A percentile compares a stretch with the other conserved stretches of the same genome.
phyloP scores from a whole-genome alignment of 2,113 vertebrate species.

The Barbus barbus region DNA sequence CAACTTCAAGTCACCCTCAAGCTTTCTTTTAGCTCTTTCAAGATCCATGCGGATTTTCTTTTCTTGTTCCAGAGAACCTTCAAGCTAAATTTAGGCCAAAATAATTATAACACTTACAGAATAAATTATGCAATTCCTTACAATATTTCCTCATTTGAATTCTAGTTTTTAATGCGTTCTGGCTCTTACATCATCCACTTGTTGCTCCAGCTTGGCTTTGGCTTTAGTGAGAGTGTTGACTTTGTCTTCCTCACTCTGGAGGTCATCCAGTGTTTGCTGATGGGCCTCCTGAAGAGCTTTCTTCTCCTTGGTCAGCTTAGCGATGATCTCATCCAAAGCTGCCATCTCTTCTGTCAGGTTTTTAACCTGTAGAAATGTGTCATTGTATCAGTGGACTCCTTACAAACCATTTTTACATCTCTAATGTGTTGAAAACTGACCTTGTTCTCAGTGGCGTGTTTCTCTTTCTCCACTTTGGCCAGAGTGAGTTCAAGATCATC shows the following conservation, averaged over 20 bases:
- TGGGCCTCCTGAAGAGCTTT: slow-evolving; percentile 82
- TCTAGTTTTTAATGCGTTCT: too few species aligned
- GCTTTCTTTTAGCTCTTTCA: slow-evolving; percentile 75
- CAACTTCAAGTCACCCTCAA: slow-evolving; percentile 79
- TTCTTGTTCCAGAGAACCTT: slow-evolving; percentile 79
- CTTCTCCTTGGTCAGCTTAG: slow-evolving; percentile 83
- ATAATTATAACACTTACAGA: too few species aligned
- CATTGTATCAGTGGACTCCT: not conserved
- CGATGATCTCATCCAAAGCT: slow-evolving; percentile 78
- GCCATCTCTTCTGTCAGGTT: slow-evolving; percentile 85
- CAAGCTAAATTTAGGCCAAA: slow-evolving; percentile 63
- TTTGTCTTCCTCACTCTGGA: slow-evolving; percentile 85
- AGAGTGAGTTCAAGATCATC: slow-evolving; percentile 79
- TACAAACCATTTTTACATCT: too few species aligned
- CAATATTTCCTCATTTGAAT: not conserved
- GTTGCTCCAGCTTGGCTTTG: slow-evolving; percentile 82
- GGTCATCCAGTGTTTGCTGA: slow-evolving; percentile 80
- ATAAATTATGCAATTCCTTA: too few species aligned
- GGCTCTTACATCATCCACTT: slow-evolving; percentile 77
- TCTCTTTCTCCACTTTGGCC: slow-evolving; percentile 91
- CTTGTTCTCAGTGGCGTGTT: slow-evolving; percentile 91
- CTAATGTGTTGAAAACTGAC: slow-evolving; percentile 56
- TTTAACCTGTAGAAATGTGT: slow-evolving; percentile 73
- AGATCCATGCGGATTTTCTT: slow-evolving; percentile 79
- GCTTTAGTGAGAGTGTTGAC: slow-evolving; percentile 78